A percentile compares a stretch with the other conserved stretches of the same genome.
Conservation (phyloP, 2,113 vertebrate genomes). For the Leptocoma aspasia region DNA sequence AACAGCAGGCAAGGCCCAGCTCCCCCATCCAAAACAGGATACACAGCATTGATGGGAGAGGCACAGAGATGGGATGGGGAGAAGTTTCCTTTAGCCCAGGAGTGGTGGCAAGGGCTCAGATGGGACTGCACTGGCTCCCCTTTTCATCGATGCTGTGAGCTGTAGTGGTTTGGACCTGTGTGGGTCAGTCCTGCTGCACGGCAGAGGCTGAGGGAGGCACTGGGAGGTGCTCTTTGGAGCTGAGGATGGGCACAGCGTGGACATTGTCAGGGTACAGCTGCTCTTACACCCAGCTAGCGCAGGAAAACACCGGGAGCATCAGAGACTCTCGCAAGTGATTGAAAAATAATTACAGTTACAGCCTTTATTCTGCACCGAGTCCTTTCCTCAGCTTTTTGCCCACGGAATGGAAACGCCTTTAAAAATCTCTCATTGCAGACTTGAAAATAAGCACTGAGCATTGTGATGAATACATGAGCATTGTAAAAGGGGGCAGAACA, state of each 20-base stretch:
- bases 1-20: background rate
- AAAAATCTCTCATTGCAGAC: background rate
- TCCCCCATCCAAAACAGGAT: background rate
- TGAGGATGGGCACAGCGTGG: background rate
- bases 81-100: background rate
- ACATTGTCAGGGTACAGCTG: fast-evolving
- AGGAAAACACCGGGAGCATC: fast-evolving
- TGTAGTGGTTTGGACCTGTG: background rate
- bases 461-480: background rate
- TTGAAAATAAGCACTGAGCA: fast-evolving
- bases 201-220: background rate
- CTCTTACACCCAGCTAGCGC: background rate
- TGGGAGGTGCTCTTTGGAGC: background rate
- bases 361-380: background rate
- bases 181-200: background rate
- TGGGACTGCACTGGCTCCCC: background rate
- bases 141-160: background rate
- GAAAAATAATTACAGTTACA: background rate
- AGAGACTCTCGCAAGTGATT: background rate
- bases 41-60: background rate
- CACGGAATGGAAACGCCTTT: background rate
- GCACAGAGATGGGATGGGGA: background rate
- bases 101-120: fast-evolving
- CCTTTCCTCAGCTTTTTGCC: background rate
- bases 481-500: background rate